Base-by-base conservation (phyloP, 2,113 vertebrate genomes). In the Perca schrenkii region DNA sequence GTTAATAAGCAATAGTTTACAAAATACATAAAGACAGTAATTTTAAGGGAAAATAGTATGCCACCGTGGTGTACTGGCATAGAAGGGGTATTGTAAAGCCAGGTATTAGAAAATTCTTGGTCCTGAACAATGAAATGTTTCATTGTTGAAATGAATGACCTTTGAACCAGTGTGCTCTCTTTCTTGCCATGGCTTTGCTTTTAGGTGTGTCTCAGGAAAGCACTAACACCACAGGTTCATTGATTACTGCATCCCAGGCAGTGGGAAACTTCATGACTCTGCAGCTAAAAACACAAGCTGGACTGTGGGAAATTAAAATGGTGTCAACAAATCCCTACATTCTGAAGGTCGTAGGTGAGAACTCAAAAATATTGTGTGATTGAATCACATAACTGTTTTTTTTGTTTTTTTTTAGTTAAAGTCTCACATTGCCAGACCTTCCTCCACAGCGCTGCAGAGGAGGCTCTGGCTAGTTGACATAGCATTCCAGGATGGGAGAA, bases 291-390 rank as follows among this genome's bases (percentile, higher is more conserved):
- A 75, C 66, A 10, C 28, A 82, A 74, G 64, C 16, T 28, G 94
- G 94, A 73, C 25, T 3, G 12, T 95, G 94, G 93, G 31, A 83
- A 66, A 83, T 93, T 0, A 61, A 6, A 19, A 76, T 94, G 14
- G 31, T 13, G 52, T 92, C 93, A 8, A 61, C 64, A 14, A 67
- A 83, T 19, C 40, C 86, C 21, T 93, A 91, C 87, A 84, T 64
- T 16, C 66, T 94, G 31, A 95, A 87, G 69, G 86, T 94, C 21
- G 70, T 82, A 46, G 93, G 94, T 95, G 71, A 92, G 89, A 57
- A 21, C 14, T 54, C 5, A 1, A 43, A 43, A 31, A n/a, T 28
- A 60, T 16, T 21, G 21, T 43, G 21, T 47, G 13, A 14, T 54
- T 69, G 21, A 56, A 40, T 21, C 16, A 13, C 54, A 46, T 40